These are phyloP conservation scores for Cercopithecus hamlyni DNA, from an alignment of 2,797 vertebrate genomes.

Conservation along the genomic window DNA sequence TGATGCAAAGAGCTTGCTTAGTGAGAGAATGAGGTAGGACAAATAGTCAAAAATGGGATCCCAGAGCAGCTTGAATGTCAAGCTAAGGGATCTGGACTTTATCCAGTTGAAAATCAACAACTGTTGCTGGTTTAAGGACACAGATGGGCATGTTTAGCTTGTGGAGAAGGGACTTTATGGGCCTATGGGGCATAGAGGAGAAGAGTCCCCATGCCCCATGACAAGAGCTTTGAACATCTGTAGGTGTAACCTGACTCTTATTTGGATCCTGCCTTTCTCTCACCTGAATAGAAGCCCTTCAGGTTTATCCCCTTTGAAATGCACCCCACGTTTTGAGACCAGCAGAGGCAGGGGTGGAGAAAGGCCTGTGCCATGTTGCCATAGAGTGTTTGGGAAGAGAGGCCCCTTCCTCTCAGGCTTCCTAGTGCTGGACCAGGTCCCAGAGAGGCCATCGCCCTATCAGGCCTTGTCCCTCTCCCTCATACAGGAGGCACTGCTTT, in stretches of 20 bases:
- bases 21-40: not conserved
- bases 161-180: not conserved
- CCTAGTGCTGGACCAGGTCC: not conserved
- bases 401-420: not conserved
- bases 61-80: not conserved
- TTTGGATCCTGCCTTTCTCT: not conserved
- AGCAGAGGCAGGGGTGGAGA: not conserved
- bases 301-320: not conserved
- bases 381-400: not conserved
- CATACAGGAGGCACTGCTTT: accelerated
- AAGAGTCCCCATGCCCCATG: not conserved
- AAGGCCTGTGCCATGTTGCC: not conserved
- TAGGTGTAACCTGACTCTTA: not conserved
- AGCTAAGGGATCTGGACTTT: not conserved
- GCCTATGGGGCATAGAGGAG: not conserved
- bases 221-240: not conserved
- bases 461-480: too few species aligned
- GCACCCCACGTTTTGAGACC: not conserved
- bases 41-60: not conserved
- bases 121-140: not conserved
- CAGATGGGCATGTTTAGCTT: not conserved
- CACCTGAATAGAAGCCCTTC: not conserved
- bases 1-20: not conserved
- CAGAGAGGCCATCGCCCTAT: not conserved
- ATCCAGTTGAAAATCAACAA: not conserved